Base-by-base conservation (phyloP, 37 sponge, comb jelly and placozoan genomes). In the Haliclona indistincta region DNA sequence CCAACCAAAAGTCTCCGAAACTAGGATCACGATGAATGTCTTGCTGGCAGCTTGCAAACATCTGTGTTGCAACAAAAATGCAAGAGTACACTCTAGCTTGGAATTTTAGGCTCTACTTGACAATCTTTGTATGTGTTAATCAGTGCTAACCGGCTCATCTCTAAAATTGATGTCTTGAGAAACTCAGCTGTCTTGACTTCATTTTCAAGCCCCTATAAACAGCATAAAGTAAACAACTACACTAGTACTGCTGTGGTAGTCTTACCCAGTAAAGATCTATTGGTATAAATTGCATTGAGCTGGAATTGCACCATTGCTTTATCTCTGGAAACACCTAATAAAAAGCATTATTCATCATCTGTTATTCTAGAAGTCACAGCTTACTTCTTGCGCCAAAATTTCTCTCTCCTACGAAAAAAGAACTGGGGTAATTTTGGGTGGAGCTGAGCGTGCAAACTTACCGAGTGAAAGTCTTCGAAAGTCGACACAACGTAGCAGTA, bases 401-500 rank as follows among this genome's bases (percentile, higher is more conserved):
- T 60, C 62, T 34, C 62, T 29, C 33, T 60, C 62, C 62, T 60
- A 60, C 30, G 33, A 29, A 60, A 13, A 25, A 28, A 28, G 4
- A 56, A 7, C 56, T 29, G 23, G 23, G 28, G 28, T 28, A 56
- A 25, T 33, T 33, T 33, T 34, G 3, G 30, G 0, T 17, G 7
- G 62, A 10, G 33, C 33, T 17, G 0, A 29, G 28, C 54, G 38
- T 8, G 42, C 28, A 17, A 34, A 1, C 64, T 63, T 42, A 76
- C 76, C 36, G 52, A 23, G 1, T 30, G 55, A 11, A 76, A 76
- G 44, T 76, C 76, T 8, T 62, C 32, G 47, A 43, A 76, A 34
- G 54, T 42, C 35, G 76, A 76, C 37, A 64, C 76, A 62, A 76
- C 64, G 65, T 76, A 76, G 37, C 63, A 39, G 64, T 76, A 47